Evolutionary conservation across 2,113 vertebrate species (phyloP), one percentile per base, ranked within the genome.

Genomic region (Eulemur rufifrons): DNA sequence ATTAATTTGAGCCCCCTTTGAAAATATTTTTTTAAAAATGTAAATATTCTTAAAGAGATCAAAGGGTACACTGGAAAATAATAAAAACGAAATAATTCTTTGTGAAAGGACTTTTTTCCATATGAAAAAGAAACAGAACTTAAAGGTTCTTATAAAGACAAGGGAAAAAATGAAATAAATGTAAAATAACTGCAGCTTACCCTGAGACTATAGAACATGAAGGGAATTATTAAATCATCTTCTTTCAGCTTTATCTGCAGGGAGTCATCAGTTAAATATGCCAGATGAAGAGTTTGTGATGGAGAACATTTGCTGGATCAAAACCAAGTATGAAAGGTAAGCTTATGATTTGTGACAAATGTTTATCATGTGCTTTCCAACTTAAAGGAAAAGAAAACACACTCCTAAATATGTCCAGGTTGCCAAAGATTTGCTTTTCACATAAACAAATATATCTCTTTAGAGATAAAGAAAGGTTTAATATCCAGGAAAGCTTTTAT

Each of bases 301-400:
- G 52, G 69, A 95, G 93, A 97, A 93, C 64, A 84, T 25, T 96
- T 96, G 80, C 94, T 97, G 97, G 97, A 97, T 73, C 74, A 86
- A 94, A 94, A 93, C 83, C 97, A 97, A 97, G 71, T 90, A 93
- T 10, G 45, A 94, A 97, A 97, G 94, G 80, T 98, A 94, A 94
- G 69, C 77, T 91, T 84, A 81, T 0, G 7, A 96, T 96, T 97
- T 96, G 95, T 94, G 94, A 81, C 84, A 91, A 93, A 95, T 93
- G 69, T 97, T 94, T 89, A 96, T 97, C 93, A 56, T 94, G 89
- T 96, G 94, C 52, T 96, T 97, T 96, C 89, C 54, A 93, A 93
- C 74, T 96, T 97, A 84, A 91, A 94, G 59, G 86, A 90, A 92
- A 61, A 61, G 85, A 61, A 91, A 85, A 97, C 91, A 89, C 92